Evolutionary conservation across 2,888 invertebrate genomes (phyloP).

Genomic region (Cecidostiba fungosa): DNA sequence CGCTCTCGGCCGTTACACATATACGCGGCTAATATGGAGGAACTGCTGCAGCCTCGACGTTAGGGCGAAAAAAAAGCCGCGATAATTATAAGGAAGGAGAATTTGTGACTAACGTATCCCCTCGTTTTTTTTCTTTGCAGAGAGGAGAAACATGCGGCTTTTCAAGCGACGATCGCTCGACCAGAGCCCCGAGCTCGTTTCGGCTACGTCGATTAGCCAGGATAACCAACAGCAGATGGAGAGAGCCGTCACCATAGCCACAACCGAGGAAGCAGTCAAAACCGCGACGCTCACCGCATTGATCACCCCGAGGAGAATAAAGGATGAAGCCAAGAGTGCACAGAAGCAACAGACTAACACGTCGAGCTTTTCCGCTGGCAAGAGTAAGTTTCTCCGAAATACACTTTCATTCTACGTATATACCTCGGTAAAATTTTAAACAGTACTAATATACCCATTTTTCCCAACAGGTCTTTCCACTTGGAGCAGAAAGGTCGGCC

Average conservation of each 20-base stretch:
- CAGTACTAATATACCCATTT: conserved; percentile 4
- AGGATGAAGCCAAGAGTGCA: conserved; percentile 44
- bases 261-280: background rate
- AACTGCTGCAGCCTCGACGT: too few relatives aligned
- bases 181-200: conserved; percentile 83
- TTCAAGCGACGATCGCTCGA: conserved; percentile 82
- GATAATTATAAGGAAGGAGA: background rate
- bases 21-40: background rate
- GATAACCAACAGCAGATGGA: conserved; percentile 61
- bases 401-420: background rate
- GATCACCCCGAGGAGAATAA: conserved; percentile 31
- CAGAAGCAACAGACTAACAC: conserved; percentile 68
- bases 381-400: conserved; percentile 70
- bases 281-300: background rate
- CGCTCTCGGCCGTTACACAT: background rate
- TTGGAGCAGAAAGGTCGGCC: conserved; percentile 84
- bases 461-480: conserved; percentile 82
- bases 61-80: too few relatives aligned
- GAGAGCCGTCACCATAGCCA: conserved; percentile 2
- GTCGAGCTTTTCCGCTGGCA: conserved; percentile 72
- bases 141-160: conserved; percentile 79
- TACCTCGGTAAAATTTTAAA: background rate
- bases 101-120: background rate
- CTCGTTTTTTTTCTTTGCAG: conserved; percentile 45
- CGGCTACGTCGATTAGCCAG: conserved; percentile 74